A percentile compares a stretch with the other conserved stretches of the same genome.
These are phyloP conservation scores for Oryzias woworae DNA, from an alignment of 2,113 vertebrate species.

Conservation along the genomic window DNA sequence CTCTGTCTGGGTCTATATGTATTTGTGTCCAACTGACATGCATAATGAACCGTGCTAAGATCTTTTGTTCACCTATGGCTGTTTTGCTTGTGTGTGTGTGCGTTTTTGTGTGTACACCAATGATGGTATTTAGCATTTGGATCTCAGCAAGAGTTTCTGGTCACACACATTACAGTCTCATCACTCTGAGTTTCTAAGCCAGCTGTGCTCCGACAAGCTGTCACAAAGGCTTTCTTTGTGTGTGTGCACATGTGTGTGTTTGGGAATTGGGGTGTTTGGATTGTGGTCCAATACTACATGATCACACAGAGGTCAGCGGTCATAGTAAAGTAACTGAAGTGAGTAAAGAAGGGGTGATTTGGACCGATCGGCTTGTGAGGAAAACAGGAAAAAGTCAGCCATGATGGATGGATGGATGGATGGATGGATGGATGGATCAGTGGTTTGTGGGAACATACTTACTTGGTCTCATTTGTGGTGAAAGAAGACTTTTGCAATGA, in stretches of 20 bases:
- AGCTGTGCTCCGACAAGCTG: conserved; percentile 68
- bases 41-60: conserved; percentile 24
- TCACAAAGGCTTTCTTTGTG: conserved; percentile 54
- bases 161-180: conserved; percentile 72
- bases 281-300: conserved; percentile 34
- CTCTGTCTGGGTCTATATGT: conserved; percentile 4
- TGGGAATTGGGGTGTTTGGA: conserved; percentile 11
- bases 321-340: conserved; percentile 62
- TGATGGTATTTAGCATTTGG: conserved; percentile 45
- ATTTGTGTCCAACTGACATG: conserved; percentile 33
- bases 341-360: conserved; percentile 21
- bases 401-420: conserved; percentile 15
- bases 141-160: conserved; percentile 61
- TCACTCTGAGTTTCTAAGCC: conserved; percentile 60
- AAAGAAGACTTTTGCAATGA: conserved; percentile 49
- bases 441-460: background rate
- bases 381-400: conserved; percentile 5
- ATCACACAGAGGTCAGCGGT: conserved; percentile 62
- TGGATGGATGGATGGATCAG: background rate
- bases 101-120: conserved; percentile 18
- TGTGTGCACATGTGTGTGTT: conserved; percentile 19
- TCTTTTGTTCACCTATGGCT: conserved; percentile 19
- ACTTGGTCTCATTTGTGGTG: conserved; percentile 28
- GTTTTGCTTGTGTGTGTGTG: conserved; percentile 14
- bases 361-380: conserved; percentile 41